A percentile compares a stretch with the other conserved stretches of the same genome.
Evolutionary conservation across 2,888 invertebrate genomes (phyloP).

Genomic region (Pristionchus exspectatus): DNA sequence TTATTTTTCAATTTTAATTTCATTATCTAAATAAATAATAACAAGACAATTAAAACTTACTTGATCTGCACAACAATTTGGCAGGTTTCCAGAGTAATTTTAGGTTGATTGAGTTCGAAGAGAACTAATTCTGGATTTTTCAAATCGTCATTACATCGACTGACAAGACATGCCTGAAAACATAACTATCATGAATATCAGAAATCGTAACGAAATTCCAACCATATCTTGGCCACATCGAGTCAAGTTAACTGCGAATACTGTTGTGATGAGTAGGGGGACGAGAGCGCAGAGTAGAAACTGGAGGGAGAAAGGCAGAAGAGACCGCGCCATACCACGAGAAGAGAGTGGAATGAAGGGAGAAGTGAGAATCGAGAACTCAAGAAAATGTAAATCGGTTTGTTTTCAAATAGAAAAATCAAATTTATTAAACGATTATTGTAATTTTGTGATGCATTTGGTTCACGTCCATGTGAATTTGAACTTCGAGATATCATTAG

Average conservation of each 20-base stretch:
- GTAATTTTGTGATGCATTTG: no score
- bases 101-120: not conserved
- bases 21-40: no score
- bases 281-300: not conserved
- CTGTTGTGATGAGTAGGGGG: not conserved
- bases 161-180: not conserved
- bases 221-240: not conserved
- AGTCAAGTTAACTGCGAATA: not conserved
- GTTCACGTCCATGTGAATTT: no score
- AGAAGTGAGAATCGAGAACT: not conserved
- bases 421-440: not conserved
- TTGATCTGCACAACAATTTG: not conserved
- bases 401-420: not conserved
- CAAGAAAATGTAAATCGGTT: not conserved
- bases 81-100: not conserved
- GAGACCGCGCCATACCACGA: not conserved
- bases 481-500: no score
- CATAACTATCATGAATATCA: not conserved
- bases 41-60: not conserved
- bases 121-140: not conserved
- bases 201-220: not conserved
- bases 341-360: not conserved
- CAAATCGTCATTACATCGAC: not conserved
- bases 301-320: not conserved
- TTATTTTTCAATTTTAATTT: no score